These are phyloP conservation scores for Epinotia bilunana DNA, from an alignment of 2,888 invertebrate species.

Conservation along the genomic window DNA sequence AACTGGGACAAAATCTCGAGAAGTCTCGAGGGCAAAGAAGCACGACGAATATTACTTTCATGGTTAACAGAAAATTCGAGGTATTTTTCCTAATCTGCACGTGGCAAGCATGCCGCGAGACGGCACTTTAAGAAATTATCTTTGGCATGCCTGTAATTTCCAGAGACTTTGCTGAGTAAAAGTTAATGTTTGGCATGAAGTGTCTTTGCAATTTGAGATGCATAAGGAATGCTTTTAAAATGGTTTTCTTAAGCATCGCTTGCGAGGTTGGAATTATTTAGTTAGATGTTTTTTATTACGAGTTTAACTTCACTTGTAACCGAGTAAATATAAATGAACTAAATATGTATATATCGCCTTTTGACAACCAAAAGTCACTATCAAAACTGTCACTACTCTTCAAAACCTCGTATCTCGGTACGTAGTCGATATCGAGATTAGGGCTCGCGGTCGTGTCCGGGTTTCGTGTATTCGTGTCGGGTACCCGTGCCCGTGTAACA, in stretches of 20 bases:
- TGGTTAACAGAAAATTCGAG: conserved; percentile 37
- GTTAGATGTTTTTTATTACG: neutral
- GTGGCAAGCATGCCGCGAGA: conserved; percentile 18
- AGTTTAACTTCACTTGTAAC: neutral
- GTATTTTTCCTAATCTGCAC: conserved; percentile 28
- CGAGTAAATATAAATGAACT: too few relatives aligned
- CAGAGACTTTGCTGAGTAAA: conserved; percentile 14
- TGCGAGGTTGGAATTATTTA: neutral
- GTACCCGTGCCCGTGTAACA: too few relatives aligned
- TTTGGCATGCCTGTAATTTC: conserved; percentile 20
- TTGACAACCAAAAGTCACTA: too few relatives aligned
- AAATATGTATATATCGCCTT: too few relatives aligned
- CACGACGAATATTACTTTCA: conserved; percentile 27
- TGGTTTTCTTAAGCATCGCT: neutral
- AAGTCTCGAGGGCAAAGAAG: neutral
- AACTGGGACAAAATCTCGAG: conserved; percentile 1
- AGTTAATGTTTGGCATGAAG: conserved; percentile 20
- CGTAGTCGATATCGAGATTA: too few relatives aligned
- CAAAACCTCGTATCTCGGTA: too few relatives aligned
- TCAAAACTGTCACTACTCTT: too few relatives aligned
- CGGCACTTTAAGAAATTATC: conserved; percentile 37
- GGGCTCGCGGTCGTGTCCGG: too few relatives aligned
- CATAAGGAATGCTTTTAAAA: conserved; percentile 19
- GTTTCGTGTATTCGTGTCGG: too few relatives aligned
- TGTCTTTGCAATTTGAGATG: conserved; percentile 26